Percentiles rank a stretch among this genome's conserved stretches.
Evolutionary conservation across 1,140 invertebrate species (phyloP).

Genomic region (Hyles vespertilio): DNA sequence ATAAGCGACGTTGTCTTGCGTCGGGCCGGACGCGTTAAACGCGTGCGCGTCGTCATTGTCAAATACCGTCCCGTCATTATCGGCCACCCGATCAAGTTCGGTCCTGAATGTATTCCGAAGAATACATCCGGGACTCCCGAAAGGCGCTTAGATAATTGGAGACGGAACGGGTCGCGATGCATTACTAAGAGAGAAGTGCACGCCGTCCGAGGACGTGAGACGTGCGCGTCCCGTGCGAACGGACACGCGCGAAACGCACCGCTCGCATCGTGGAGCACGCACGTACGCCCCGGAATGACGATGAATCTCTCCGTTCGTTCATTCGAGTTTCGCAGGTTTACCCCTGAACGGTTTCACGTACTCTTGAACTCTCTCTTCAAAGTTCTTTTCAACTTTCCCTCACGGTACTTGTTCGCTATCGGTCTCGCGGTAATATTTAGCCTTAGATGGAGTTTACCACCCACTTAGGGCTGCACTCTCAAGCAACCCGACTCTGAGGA

Average conservation of each 20-base stretch:
- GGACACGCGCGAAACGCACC: constrained; percentile 18
- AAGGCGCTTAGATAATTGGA: constrained; percentile 37
- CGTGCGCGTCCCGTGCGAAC: constrained; percentile 37
- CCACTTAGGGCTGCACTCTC: constrained; percentile 89
- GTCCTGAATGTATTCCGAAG: constrained; percentile 25
- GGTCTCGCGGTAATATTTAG: constrained; percentile 90
- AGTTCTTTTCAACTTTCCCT: constrained; percentile 94
- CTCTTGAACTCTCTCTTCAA: constrained; percentile 93
- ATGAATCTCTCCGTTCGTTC: constrained; percentile 77
- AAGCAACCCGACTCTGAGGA: constrained; percentile 89
- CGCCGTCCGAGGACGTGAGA: constrained; percentile 57
- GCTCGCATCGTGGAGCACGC: constrained; percentile 38
- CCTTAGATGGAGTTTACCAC: constrained; percentile 91
- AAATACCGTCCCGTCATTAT: constrained; percentile 42
- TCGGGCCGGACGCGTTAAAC: constrained; percentile 43
- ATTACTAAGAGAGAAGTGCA: constrained; percentile 61
- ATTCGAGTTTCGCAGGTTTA: constrained; percentile 81
- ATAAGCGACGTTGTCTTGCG: constrained; percentile 45
- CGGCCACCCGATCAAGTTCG: constrained; percentile 30
- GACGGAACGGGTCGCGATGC: constrained; percentile 52
- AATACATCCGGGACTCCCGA: constrained; percentile 29
- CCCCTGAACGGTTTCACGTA: constrained; percentile 87
- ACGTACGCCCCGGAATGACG: constrained; percentile 49
- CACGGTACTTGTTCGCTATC: constrained; percentile 94
- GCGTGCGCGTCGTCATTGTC: constrained; percentile 62